These are phyloP conservation scores for Cephus cinctus DNA, from an alignment of 1,140 invertebrate species.

Conservation along the genomic window DNA sequence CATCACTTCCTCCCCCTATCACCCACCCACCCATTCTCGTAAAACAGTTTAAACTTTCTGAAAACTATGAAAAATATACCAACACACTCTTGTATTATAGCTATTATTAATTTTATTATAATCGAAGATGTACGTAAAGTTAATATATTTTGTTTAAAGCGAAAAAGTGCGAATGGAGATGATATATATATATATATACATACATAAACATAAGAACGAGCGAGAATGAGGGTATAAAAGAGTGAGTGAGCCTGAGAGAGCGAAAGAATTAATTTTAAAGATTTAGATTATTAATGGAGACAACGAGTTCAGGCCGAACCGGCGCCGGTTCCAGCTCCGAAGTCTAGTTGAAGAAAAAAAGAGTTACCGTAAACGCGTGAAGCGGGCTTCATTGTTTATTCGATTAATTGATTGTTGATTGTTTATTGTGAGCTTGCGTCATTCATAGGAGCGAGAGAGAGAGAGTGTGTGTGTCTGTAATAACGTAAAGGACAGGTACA, in stretches of 20 bases:
- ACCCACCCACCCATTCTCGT: too few relatives aligned
- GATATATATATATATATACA: too few relatives aligned
- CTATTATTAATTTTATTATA: constrained; percentile 39
- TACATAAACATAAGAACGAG: constrained; percentile 11
- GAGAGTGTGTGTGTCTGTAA: constrained; percentile 7
- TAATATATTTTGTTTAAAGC: constrained; percentile 52
- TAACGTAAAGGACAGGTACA: too few relatives aligned
- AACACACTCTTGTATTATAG: constrained; percentile 40
- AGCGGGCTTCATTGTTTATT: constrained; percentile 46
- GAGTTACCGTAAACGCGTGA: constrained; percentile 40
- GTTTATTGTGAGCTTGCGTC: constrained; percentile 6
- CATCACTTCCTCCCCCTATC: too few relatives aligned
- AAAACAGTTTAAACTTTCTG: too few relatives aligned
- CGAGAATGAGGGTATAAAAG: constrained; percentile 10
- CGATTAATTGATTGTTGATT: constrained; percentile 36
- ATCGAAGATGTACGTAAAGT: constrained; percentile 43
- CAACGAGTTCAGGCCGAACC: too few relatives aligned
- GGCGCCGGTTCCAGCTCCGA: too few relatives aligned
- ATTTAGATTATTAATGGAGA: background rate
- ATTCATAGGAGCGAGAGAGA: constrained; percentile 6
- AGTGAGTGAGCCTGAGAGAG: constrained; percentile 11
- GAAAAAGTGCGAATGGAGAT: constrained; percentile 1
- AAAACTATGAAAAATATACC: too few relatives aligned
- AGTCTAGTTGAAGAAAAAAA: background rate
- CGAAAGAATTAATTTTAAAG: constrained; percentile 6